These are phyloP conservation scores for Mus minutoides DNA, from an alignment of 2,797 vertebrate genomes.

Conservation along the genomic window DNA sequence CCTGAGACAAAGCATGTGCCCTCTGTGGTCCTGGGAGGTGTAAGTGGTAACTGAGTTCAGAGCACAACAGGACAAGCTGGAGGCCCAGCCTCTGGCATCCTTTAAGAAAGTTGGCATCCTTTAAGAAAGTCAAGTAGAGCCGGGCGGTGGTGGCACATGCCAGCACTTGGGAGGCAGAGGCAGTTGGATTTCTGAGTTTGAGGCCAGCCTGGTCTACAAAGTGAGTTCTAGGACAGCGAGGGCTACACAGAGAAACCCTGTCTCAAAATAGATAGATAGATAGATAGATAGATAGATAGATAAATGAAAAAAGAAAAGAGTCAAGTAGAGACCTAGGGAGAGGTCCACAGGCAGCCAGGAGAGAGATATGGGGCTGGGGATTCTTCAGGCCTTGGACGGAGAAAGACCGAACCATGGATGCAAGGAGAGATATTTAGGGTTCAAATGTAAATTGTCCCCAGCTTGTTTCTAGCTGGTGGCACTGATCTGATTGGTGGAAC, in stretches of 20 bases:
- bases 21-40: neutral
- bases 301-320: neutral
- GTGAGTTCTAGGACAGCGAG: too few relatives aligned
- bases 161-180: too few relatives aligned
- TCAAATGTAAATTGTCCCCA: neutral
- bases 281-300: too few relatives aligned
- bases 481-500: neutral
- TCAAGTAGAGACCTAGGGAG: neutral
- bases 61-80: accelerated
- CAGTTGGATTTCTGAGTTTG: too few relatives aligned
- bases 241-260: too few relatives aligned
- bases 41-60: too few relatives aligned
- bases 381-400: neutral
- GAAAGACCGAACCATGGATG: neutral
- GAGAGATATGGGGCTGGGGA: too few relatives aligned
- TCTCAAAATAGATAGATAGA: too few relatives aligned
- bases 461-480: neutral
- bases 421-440: neutral
- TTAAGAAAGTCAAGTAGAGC: neutral
- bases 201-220: too few relatives aligned
- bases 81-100: accelerated
- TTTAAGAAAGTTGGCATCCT: neutral
- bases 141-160: too few relatives aligned
- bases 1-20: neutral
- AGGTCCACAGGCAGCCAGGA: neutral